phyloP scores from a whole-genome alignment of 2,797 vertebrate species.

The Vireo griseus region DNA sequence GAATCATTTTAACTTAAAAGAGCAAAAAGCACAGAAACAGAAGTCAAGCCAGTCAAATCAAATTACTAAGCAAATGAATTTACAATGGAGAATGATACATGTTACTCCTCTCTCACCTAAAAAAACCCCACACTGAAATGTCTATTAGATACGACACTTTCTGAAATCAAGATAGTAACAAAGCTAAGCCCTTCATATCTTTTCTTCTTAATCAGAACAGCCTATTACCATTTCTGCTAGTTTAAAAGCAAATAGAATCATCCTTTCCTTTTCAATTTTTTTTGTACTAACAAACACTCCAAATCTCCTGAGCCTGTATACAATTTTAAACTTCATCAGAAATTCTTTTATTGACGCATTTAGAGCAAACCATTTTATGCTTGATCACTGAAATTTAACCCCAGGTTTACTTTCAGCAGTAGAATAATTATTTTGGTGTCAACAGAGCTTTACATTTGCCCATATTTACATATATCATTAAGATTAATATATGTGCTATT shows the following conservation, averaged over 20 bases:
- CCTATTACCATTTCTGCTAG: neutral
- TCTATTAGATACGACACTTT: neutral
- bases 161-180: neutral
- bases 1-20: neutral
- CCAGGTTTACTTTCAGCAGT: slow-evolving; percentile 47
- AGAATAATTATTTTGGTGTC: slow-evolving; percentile 50
- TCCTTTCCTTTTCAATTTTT: neutral
- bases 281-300: neutral
- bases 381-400: slow-evolving; percentile 52
- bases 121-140: neutral
- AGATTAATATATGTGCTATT: slow-evolving; percentile 71
- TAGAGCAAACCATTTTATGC: neutral
- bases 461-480: slow-evolving; percentile 70
- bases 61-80: neutral
- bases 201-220: neutral
- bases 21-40: neutral
- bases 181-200: neutral
- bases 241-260: slow-evolving; percentile 12
- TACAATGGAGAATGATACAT: neutral
- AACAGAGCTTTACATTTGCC: slow-evolving; percentile 50
- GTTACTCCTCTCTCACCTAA: neutral
- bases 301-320: neutral
- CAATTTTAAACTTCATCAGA: neutral
- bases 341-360: neutral
- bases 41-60: neutral